Evolutionary conservation across 1,140 invertebrate genomes (phyloP), one percentile per base, ranked within the genome.

Genomic region (Euborellia annulipes): DNA sequence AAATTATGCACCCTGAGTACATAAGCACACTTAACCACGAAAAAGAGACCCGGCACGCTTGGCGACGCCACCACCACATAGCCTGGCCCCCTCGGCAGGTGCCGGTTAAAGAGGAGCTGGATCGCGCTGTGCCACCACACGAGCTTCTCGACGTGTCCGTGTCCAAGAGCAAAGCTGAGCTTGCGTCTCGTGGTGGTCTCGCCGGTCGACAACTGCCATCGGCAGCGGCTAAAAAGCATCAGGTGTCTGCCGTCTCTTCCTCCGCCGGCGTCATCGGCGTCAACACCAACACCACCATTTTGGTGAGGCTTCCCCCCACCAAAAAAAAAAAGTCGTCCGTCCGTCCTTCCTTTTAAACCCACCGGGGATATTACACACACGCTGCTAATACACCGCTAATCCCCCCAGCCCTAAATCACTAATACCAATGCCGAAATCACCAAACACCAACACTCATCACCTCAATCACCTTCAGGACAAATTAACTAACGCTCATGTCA

Each of bases 91-190:
- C 23, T 27, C 23, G 23, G 8, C 42, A 56, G 56, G 49, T 53
- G 43, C 65, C 63, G 2, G 69, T 77, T 1, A 82, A 83, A 56
- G 82, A 88, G 55, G 85, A 88, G 61, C 66, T 89, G 50, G 85
- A 90, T 64, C 73, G 79, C 47, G 87, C 83, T 2, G 79, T 93
- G 49, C 87, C 88, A 20, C 73, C 74, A 7, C 82, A 87, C 54
- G 78, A 81, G 57, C 70, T 93, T 17, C 68, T 94, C 18, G 89
- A 95, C 59, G 85, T 81, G 49, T 85, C 86, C 8, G 85, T 79
- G 9, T 84, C 76, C 52, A 87, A 88, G 65, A 79, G 81, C 27
- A 90, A 90, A 65, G 88, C 85, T 14, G 88, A 91, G 61, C 67
- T 95, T 49, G 88, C 78, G 3, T 78, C 70, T 53, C 66, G 79